phyloP scores from a whole-genome alignment of 1,140 invertebrate species.

The Drosophila burlai region DNA sequence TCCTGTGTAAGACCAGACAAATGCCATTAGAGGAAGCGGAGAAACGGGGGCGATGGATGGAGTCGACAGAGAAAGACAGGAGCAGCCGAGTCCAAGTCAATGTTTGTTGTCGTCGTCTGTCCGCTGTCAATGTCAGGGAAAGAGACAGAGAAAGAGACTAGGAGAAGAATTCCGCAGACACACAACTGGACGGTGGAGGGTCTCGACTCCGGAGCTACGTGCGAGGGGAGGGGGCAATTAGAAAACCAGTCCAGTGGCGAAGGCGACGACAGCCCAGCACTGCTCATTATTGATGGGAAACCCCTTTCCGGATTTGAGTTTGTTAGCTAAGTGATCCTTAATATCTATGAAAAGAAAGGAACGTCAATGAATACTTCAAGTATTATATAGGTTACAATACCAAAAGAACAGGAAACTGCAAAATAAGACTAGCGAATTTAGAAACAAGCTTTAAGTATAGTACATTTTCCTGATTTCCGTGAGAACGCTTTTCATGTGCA shows the following conservation, averaged over 20 bases:
- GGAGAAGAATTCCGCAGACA: slow-evolving; percentile 39
- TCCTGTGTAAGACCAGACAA: slow-evolving; percentile 17
- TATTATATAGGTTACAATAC: background rate
- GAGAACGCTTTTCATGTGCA: background rate
- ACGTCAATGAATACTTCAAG: background rate
- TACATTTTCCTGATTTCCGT: no score
- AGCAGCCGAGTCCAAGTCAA: slow-evolving; percentile 54
- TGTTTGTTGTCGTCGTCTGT: slow-evolving; percentile 45
- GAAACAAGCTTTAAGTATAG: background rate
- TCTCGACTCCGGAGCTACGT: background rate
- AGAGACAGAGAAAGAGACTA: slow-evolving; percentile 1
- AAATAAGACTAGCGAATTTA: background rate
- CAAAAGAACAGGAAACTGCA: background rate
- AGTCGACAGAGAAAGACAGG: slow-evolving; percentile 38
- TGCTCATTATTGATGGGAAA: slow-evolving; percentile 44
- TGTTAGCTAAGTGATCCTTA: slow-evolving; percentile 10
- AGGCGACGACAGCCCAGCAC: slow-evolving; percentile 43
- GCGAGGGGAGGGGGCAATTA: slow-evolving; percentile 38
- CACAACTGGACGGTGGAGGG: slow-evolving; percentile 28
- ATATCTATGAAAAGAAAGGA: background rate
- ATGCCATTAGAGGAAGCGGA: slow-evolving; percentile 21
- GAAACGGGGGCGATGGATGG: slow-evolving; percentile 16
- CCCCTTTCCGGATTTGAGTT: slow-evolving; percentile 1
- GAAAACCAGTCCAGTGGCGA: slow-evolving; percentile 46
- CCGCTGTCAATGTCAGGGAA: slow-evolving; percentile 46